Percentiles rank a stretch among this genome's conserved stretches.
These are phyloP conservation scores for Pristionchus arcanus DNA, from an alignment of 2,888 invertebrate genomes.

Conservation along the genomic window DNA sequence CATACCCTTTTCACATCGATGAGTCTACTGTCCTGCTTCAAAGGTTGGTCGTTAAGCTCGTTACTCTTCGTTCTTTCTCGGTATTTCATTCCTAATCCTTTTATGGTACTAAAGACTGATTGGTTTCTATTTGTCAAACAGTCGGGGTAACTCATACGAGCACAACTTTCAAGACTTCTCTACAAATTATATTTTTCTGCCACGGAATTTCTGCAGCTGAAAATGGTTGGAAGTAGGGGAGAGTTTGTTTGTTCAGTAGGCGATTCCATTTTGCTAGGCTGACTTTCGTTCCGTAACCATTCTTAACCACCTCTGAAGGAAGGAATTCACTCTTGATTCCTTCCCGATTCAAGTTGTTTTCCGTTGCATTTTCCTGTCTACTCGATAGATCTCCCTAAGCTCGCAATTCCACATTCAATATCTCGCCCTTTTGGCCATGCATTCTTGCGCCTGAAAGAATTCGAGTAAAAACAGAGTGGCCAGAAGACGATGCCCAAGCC, in stretches of 20 bases:
- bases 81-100: background rate
- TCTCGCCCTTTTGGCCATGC: constrained; percentile 5
- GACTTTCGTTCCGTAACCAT: constrained; percentile 20
- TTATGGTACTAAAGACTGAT: background rate
- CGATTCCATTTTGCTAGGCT: background rate
- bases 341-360: constrained; percentile 15
- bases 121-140: background rate
- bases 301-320: constrained; percentile 23
- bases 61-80: background rate
- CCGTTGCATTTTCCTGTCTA: background rate
- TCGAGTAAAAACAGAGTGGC: background rate
- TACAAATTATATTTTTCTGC: background rate
- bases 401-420: background rate
- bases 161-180: background rate
- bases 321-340: background rate
- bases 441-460: background rate
- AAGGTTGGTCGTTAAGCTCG: constrained; percentile 17
- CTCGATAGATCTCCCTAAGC: background rate
- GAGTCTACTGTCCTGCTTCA: constrained; percentile 37
- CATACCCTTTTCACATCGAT: background rate
- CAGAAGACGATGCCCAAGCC: background rate
- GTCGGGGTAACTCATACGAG: background rate
- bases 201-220: constrained; percentile 1
- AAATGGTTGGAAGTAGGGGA: background rate
- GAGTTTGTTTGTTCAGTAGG: background rate